Base-by-base conservation (phyloP, 2,888 invertebrate genomes). In the Flexamia atlantica region DNA sequence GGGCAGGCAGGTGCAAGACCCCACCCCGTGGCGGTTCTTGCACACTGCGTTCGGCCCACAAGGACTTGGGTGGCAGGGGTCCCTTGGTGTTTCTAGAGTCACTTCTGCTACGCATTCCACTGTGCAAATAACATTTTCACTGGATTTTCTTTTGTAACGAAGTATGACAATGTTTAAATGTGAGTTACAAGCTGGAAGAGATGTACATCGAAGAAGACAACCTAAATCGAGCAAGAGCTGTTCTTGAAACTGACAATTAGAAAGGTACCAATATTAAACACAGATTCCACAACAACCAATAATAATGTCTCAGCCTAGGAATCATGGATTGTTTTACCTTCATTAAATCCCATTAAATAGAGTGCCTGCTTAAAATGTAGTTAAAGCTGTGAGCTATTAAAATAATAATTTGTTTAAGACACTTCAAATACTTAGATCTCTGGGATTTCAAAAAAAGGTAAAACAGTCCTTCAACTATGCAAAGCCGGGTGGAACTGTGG, bases 41-140 rank as follows among this genome's bases (percentile, higher is more conserved):
- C 97, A 97, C 85, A 95, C 90, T 80, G 96, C 94, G 90, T 96
- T 96, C 84, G 95, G 91, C 87, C 96, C 96, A 90, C 96, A 96
- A 81, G 96, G 96, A 86, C 94, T 94, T 87, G 95, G 95, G 90
- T 93, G 93, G 90, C 96, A 96, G 87, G 96, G 95, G 89, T 94
- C 93, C 9, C 85, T 64, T 3, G 84, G 82, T 74, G 79, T 82
- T 72, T 86, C 53, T 12, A 79, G 32, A 14, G 50, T 57, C 3
- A 57, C 79, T 30, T 57, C 79, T 5, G 79, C 79, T 32, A 79
- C 57, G 50, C 79, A 79, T 3, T 79, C 79, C 79, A 79, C 79
- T 57, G 36, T 64, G 64, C 64, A 64, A 28, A 64, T 64, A 64
- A 20, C 53, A 53, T 2, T 23, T 1, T 20, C 20, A 53, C 23